Conservation (phyloP, 2,888 invertebrate species). For the Eurois occulta region DNA sequence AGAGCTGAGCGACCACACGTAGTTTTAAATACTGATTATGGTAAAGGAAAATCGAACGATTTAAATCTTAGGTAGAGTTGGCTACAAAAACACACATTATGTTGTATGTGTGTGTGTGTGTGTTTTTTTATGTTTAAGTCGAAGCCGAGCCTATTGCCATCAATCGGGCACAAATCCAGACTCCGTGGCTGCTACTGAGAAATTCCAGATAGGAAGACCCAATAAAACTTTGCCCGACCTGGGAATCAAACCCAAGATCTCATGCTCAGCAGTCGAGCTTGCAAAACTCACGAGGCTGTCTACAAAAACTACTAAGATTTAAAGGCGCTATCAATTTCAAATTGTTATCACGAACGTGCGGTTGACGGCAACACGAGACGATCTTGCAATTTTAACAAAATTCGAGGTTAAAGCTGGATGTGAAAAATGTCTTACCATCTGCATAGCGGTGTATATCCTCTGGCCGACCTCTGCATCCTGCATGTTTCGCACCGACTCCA, state of each 20-base stretch:
- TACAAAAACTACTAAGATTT: neutral
- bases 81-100: no score
- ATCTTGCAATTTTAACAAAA: neutral
- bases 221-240: no score
- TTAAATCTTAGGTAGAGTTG: no score
- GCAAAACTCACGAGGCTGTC: no score
- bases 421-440: conserved; percentile 86
- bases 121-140: no score
- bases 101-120: no score
- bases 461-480: conserved; percentile 94
- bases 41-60: no score
- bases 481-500: conserved; percentile 79
- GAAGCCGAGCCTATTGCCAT: no score
- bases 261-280: neutral
- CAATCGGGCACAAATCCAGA: neutral
- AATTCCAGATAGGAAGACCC: neutral
- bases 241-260: neutral
- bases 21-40: no score
- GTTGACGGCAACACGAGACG: neutral
- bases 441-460: conserved; percentile 93
- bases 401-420: neutral
- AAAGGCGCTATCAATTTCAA: neutral
- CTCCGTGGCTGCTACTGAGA: neutral
- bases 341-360: neutral
- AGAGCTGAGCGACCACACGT: no score